phyloP scores from a whole-genome alignment of 2,113 vertebrate genomes.

The Strix uralensis region DNA sequence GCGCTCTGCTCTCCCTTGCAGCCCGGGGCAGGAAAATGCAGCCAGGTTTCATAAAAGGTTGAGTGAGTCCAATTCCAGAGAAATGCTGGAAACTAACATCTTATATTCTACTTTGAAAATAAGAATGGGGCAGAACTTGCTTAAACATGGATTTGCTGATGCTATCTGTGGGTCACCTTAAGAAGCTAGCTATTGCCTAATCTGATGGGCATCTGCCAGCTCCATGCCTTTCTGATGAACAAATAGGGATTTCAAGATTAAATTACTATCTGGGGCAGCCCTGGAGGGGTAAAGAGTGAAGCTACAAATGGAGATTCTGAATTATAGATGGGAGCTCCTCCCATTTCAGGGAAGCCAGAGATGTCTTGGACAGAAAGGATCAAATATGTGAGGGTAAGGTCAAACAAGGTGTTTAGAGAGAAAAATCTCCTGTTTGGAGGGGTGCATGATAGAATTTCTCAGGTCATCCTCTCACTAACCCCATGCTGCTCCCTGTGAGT shows the following conservation, averaged over 20 bases:
- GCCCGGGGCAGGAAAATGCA: not conserved
- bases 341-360: not conserved
- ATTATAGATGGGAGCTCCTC: not conserved
- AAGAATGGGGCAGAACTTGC: not conserved
- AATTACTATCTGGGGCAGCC: not conserved
- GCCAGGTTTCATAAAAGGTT: not conserved
- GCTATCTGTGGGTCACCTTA: not conserved
- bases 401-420: not conserved
- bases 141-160: not conserved
- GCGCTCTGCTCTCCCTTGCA: not conserved
- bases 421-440: not conserved
- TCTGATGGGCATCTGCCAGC: not conserved
- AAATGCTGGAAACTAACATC: not conserved
- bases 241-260: conserved; percentile 8
- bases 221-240: not conserved
- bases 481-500: not conserved
- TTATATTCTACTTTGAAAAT: not conserved
- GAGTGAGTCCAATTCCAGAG: not conserved
- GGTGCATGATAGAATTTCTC: not conserved
- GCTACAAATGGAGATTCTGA: not conserved
- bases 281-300: not conserved
- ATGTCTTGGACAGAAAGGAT: not conserved
- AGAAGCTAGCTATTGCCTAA: not conserved
- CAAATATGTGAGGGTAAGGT: not conserved
- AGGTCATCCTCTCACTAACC: not conserved